Percentiles rank a stretch among this genome's conserved stretches.
Evolutionary conservation across 1,140 invertebrate genomes (phyloP).

Genomic region (Heterodera schachtii): DNA sequence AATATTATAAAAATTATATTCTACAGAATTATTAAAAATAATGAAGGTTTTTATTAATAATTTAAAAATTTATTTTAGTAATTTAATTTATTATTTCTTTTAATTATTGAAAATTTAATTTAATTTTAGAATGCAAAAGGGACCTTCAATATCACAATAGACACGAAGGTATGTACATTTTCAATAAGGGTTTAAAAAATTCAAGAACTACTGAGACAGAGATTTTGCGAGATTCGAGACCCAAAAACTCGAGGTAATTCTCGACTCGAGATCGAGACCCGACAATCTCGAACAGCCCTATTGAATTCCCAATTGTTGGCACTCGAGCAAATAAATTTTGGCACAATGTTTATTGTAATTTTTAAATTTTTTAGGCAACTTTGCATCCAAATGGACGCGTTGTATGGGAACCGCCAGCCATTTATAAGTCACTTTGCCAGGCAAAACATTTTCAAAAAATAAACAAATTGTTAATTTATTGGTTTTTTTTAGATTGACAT

Average conservation of each 20-base stretch:
- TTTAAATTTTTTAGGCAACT: slow-evolving; percentile 55
- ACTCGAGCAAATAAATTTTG: not conserved
- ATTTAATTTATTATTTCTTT: slow-evolving; percentile 12
- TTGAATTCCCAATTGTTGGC: no score
- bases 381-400: slow-evolving; percentile 82
- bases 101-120: slow-evolving; percentile 13
- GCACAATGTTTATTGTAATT: not conserved
- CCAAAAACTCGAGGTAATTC: no score
- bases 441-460: slow-evolving; percentile 6
- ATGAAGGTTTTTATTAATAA: slow-evolving; percentile 1
- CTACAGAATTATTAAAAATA: no score
- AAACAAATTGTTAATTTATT: not conserved
- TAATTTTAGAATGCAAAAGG: slow-evolving; percentile 68
- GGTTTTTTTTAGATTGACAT: slow-evolving; percentile 76
- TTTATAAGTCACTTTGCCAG: slow-evolving; percentile 92
- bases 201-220: no score
- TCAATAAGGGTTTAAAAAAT: no score
- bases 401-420: slow-evolving; percentile 94
- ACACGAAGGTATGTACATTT: slow-evolving; percentile 70
- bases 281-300: no score
- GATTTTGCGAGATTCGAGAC: no score
- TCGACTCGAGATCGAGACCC: no score
- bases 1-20: no score
- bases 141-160: slow-evolving; percentile 70
- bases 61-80: not conserved